A percentile compares a stretch with the other conserved stretches of the same genome.
Conservation (phyloP, 2,113 vertebrate species). For the Cygnus buccinator region DNA sequence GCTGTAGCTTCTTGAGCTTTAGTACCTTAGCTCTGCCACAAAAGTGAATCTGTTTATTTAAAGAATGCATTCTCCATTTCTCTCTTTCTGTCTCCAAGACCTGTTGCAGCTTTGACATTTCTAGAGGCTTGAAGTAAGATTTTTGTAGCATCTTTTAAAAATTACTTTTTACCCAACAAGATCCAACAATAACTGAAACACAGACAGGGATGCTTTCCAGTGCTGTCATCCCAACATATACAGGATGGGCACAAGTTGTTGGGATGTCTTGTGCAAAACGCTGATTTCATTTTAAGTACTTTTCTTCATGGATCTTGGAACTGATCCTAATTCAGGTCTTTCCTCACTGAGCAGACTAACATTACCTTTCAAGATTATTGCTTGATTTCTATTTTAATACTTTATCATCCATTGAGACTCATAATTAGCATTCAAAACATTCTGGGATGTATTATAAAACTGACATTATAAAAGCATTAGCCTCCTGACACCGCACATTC, state of each 20-base stretch:
- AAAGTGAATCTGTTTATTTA: background rate
- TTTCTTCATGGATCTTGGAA: background rate
- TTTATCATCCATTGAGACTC: background rate
- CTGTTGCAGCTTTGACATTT: background rate
- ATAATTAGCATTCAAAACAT: constrained; percentile 28
- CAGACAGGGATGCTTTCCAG: accelerated
- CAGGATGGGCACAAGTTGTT: background rate
- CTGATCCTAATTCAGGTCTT: background rate
- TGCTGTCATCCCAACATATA: background rate
- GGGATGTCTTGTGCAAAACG: background rate
- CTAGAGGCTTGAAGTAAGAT: background rate
- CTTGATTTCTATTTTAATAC: constrained; percentile 1
- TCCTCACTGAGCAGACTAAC: background rate
- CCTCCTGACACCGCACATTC: background rate
- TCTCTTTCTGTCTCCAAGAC: background rate
- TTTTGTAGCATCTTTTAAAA: background rate
- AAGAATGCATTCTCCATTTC: background rate
- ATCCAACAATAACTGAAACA: background rate
- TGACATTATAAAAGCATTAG: background rate
- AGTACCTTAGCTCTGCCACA: background rate
- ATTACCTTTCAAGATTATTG: background rate
- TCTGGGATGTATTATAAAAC: background rate
- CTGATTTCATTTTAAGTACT: background rate
- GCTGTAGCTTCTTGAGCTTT: background rate
- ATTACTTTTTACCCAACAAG: background rate